Conservation (phyloP, 2,113 vertebrate genomes). For the western clawed frog (Xenopus tropicalis) region DNA sequence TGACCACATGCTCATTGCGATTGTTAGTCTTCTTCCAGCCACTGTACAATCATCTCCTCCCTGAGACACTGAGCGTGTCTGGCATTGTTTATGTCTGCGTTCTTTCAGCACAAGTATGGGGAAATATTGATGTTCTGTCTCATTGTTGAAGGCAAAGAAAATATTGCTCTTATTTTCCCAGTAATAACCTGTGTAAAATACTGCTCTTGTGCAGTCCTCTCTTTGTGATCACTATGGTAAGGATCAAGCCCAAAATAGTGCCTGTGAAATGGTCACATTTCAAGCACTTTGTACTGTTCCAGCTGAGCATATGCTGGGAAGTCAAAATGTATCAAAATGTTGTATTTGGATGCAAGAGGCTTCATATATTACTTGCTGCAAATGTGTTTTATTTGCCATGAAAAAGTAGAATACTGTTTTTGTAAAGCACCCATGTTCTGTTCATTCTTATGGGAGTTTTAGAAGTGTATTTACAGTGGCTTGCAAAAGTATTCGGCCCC, state of each 20-base stretch:
- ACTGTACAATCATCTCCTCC: background rate
- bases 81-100: conserved; percentile 3
- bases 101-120: background rate
- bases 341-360: no score
- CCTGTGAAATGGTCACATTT: background rate
- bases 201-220: background rate
- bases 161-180: conserved; percentile 16
- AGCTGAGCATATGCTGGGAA: no score
- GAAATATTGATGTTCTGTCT: conserved; percentile 24
- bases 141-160: conserved; percentile 26
- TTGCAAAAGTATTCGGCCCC: no score
- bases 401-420: no score
- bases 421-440: no score
- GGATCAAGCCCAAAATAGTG: background rate
- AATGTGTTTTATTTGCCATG: no score
- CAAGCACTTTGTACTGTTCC: no score
- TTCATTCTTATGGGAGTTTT: no score
- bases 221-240: background rate
- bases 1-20: conserved; percentile 7
- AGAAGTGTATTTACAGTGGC: no score
- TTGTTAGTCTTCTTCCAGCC: background rate
- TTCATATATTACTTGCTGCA: no score
- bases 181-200: conserved; percentile 32
- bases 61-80: background rate
- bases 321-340: no score